Percentiles rank a stretch among this genome's conserved stretches.
phyloP scores from a whole-genome alignment of 2,888 invertebrate genomes.

The Cheilosia vulpina region DNA sequence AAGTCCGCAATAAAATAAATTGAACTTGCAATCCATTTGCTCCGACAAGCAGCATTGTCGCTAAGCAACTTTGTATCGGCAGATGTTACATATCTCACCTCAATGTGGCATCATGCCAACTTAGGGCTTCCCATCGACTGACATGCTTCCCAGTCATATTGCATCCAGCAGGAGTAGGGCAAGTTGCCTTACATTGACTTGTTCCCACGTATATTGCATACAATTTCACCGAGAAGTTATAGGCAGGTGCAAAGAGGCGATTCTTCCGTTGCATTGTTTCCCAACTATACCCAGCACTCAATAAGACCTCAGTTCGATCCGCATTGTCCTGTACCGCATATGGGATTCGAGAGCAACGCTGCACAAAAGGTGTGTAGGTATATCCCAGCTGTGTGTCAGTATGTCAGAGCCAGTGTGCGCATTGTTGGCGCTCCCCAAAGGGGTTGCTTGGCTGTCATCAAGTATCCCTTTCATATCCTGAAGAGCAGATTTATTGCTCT shows the following conservation, averaged over 20 bases:
- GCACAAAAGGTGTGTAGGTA: constrained; percentile 7
- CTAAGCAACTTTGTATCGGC: no score
- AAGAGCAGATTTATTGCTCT: constrained; percentile 52
- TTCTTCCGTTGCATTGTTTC: constrained; percentile 22
- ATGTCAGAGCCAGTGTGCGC: constrained; percentile 13
- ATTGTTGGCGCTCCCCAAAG: constrained; percentile 9
- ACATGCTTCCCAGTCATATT: constrained; percentile 1
- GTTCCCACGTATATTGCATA: no score
- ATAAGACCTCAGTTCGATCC: constrained; percentile 52
- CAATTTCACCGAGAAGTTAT: neutral
- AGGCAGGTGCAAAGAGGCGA: constrained; percentile 3
- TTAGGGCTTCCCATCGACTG: neutral
- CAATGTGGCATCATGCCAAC: constrained; percentile 31
- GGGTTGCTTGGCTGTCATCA: constrained; percentile 7
- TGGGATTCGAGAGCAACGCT: constrained; percentile 15
- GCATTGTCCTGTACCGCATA: constrained; percentile 50
- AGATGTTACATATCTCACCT: no score
- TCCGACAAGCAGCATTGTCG: constrained; percentile 2
- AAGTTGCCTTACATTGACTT: neutral
- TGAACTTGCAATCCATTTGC: constrained; percentile 30
- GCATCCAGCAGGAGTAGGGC: constrained; percentile 6
- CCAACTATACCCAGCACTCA: constrained; percentile 18
- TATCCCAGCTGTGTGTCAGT: constrained; percentile 13
- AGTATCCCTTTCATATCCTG: constrained; percentile 27
- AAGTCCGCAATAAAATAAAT: constrained; percentile 29